Percentiles rank a stretch among this genome's conserved stretches.
Conservation (phyloP, 92 coral and sea anemone genomes). For the Parazoanthus swiftii region DNA sequence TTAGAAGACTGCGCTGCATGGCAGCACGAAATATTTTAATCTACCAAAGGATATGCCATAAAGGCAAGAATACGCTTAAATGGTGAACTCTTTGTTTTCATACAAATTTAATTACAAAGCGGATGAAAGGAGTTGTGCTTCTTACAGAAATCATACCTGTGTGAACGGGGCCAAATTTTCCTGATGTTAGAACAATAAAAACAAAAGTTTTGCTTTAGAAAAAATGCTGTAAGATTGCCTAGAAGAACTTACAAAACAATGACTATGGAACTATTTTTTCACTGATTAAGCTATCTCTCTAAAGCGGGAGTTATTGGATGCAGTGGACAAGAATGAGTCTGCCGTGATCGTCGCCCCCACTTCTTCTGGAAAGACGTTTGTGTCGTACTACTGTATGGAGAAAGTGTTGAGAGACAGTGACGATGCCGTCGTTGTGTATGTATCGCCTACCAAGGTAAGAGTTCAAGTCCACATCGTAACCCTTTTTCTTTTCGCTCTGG, state of each 20-base stretch:
- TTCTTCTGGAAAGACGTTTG: slow-evolving; percentile 80
- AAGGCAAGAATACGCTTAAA: no score
- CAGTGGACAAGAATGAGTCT: slow-evolving; percentile 73
- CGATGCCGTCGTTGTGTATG: slow-evolving; percentile 75
- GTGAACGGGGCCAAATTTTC: no score
- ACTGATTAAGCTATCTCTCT: neutral
- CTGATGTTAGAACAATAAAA: no score
- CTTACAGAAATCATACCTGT: no score
- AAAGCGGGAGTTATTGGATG: slow-evolving; percentile 72
- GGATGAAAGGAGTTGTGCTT: no score
- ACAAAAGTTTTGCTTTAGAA: no score
- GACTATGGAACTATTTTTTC: neutral
- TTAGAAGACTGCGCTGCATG: no score
- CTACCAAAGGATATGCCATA: no score
- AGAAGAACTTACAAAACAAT: neutral
- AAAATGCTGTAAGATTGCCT: neutral
- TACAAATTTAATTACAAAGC: no score
- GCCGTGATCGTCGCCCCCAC: slow-evolving; percentile 80
- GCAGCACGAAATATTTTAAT: no score
- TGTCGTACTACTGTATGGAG: slow-evolving; percentile 82
- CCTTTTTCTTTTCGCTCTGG: no score
- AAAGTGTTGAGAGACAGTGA: slow-evolving; percentile 61
- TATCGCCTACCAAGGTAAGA: slow-evolving; percentile 77
- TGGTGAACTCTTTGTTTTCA: no score
- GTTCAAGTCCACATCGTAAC: neutral